These are phyloP conservation scores for Lytechinus variegatus DNA, from an alignment of 35 echinoderm and acorn worm genomes.

Conservation along the genomic window DNA sequence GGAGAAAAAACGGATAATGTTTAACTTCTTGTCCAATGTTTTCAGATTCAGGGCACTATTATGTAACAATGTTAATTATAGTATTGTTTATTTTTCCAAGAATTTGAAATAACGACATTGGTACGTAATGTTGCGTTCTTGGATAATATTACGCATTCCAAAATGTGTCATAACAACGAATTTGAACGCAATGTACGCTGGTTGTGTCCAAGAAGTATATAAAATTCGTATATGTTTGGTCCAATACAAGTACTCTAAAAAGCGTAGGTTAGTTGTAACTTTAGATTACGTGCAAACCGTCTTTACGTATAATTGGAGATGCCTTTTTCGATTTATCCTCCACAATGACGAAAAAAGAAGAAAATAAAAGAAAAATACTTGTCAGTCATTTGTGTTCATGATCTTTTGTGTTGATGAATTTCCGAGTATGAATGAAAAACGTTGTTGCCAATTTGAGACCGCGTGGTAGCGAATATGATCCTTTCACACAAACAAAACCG, in stretches of 20 bases:
- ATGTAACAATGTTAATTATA: too few species aligned
- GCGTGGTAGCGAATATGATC: too few species aligned
- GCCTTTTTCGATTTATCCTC: constrained; percentile 25
- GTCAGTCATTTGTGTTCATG: neutral
- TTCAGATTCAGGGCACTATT: too few species aligned
- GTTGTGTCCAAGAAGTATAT: neutral
- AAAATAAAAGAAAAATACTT: constrained; percentile 16
- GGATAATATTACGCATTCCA: neutral
- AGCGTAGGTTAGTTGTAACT: constrained; percentile 2
- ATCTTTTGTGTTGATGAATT: too few species aligned
- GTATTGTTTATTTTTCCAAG: too few species aligned
- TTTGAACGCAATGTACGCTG: neutral
- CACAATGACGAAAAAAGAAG: constrained; percentile 2
- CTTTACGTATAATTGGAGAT: constrained; percentile 16
- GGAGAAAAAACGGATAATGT: too few species aligned
- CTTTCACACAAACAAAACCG: too few species aligned
- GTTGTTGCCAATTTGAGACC: too few species aligned
- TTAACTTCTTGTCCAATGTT: too few species aligned
- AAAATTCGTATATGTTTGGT: neutral
- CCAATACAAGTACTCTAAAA: constrained; percentile 40
- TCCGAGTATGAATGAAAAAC: too few species aligned
- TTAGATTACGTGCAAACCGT: neutral
- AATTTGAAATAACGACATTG: too few species aligned
- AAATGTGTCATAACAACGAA: neutral
- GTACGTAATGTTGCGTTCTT: neutral